Evolutionary conservation across 1,140 invertebrate species (phyloP).

Genomic region (Drosophila sulfurigaster): DNA sequence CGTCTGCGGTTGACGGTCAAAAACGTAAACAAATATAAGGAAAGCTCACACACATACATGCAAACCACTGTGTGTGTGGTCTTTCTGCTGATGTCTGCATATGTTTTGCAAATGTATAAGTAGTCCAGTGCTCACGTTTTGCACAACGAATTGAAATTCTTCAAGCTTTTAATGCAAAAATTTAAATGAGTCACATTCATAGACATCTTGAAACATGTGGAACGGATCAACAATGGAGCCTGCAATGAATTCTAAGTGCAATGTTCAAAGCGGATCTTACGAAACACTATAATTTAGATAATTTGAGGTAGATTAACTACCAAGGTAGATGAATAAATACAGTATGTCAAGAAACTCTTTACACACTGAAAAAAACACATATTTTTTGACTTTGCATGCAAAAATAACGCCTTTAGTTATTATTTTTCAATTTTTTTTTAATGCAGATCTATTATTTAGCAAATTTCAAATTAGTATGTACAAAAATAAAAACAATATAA

Average conservation of each 20-base stretch:
- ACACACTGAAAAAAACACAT: no score
- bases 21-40: slow-evolving; percentile 1
- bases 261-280: slow-evolving; percentile 9
- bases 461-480: no score
- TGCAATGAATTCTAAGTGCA: neutral
- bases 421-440: no score
- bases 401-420: no score
- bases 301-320: slow-evolving; percentile 13
- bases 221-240: slow-evolving; percentile 3
- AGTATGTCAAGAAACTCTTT: no score
- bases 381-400: no score
- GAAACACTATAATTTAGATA: slow-evolving; percentile 28
- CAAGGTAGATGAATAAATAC: neutral
- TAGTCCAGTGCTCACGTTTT: slow-evolving; percentile 17
- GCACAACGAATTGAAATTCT: slow-evolving; percentile 13
- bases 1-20: slow-evolving; percentile 27
- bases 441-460: no score
- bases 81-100: neutral
- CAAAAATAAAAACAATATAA: no score
- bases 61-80: neutral
- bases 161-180: slow-evolving; percentile 20
- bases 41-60: slow-evolving; percentile 8
- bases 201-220: neutral
- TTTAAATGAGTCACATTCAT: neutral
- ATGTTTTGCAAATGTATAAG: neutral